Evolutionary conservation across 1,140 invertebrate genomes (phyloP), one percentile per base, ranked within the genome.

Genomic region (Pararge aegeria): DNA sequence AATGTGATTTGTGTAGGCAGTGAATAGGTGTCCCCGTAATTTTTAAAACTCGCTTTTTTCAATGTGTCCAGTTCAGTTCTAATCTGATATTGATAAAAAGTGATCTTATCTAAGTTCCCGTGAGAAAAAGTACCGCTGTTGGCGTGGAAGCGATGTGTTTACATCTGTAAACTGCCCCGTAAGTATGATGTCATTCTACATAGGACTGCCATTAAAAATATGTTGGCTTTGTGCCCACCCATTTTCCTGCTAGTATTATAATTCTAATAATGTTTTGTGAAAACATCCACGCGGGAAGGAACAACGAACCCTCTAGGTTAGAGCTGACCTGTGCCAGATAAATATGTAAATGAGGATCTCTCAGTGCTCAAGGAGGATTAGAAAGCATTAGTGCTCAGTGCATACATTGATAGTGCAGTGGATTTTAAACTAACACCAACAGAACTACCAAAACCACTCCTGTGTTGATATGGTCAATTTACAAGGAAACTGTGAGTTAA

Each of bases 151-250:
- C 77, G 75, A 87, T 89, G 84, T 87, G 86, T 89, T 89, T 89
- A 89, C 86, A 87, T 81, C 74, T 86, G 67, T 89, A 81, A 78
- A 86, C 69, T 78, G 75, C 78, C 55, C 79, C 71, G 86, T 89
- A 66, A 89, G 86, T 89, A 89, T 89, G 86, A 89, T 89, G 86
- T 89, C 86, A 89, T 87, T 86, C 75, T 80, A n/a, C n/a, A n/a
- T 76, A 72, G 68, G 78, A 71, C 75, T 80, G 78, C 80, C 83
- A 83, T 84, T 86, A 83, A 87, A 85, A 89, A 89, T 73, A 75
- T 79, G 78, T 89, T 89, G 86, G 84, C 84, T 89, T 82, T 80
- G 80, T 89, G 86, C 86, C 86, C 86, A 87, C 76, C 78, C 77
- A 73, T 87, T 87, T 89, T 80, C 82, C 83, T 85, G 58, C 73